Evolutionary conservation across 2,888 invertebrate species (phyloP).

Genomic region (Adineta ricciae): DNA sequence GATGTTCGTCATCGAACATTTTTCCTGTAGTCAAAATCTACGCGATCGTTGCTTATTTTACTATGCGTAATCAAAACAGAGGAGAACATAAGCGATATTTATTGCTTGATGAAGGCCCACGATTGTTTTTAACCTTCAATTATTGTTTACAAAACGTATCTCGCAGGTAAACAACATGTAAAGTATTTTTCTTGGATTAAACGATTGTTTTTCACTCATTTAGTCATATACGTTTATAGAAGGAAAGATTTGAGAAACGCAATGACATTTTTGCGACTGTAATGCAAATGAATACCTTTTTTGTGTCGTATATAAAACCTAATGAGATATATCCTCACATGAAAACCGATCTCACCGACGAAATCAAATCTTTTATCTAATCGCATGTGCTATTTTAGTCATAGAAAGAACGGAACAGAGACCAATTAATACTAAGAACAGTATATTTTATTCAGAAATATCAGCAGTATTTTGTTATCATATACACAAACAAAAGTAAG

Average conservation of each 20-base stretch:
- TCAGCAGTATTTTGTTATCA: background rate
- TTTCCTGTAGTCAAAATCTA: too few relatives aligned
- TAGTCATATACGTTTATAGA: too few relatives aligned
- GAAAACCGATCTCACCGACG: too few relatives aligned
- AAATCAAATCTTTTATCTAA: too few relatives aligned
- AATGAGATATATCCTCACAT: too few relatives aligned
- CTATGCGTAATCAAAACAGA: background rate
- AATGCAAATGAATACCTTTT: too few relatives aligned
- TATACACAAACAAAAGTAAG: background rate
- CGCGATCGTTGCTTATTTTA: background rate
- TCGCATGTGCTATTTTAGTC: too few relatives aligned
- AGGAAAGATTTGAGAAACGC: too few relatives aligned
- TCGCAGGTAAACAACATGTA: background rate
- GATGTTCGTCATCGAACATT: too few relatives aligned
- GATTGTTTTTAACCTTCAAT: background rate
- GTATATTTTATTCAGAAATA: background rate
- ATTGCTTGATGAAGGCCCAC: background rate
- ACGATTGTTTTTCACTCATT: background rate
- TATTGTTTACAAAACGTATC: background rate
- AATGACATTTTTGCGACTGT: too few relatives aligned
- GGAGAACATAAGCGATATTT: background rate
- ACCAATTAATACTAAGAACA: background rate
- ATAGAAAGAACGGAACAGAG: too few relatives aligned
- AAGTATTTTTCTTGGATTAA: background rate
- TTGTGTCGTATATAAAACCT: too few relatives aligned